Conservation (phyloP, 2,797 vertebrate species). For the Hippopotamyrus pictus region DNA sequence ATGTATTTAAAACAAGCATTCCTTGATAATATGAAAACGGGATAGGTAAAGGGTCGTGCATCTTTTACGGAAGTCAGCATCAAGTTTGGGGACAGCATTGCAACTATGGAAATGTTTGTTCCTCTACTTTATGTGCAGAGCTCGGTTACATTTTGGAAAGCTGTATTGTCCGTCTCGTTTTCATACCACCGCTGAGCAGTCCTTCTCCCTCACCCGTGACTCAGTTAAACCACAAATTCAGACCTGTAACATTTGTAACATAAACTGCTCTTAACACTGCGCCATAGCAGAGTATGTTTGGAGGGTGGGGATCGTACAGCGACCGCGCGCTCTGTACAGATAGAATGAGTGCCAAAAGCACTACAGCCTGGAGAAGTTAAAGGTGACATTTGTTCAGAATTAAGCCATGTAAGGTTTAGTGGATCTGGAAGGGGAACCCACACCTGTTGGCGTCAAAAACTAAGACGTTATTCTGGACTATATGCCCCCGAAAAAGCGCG, state of each 20-base stretch:
- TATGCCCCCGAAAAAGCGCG: conserved; percentile 14
- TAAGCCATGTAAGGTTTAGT: conserved; percentile 40
- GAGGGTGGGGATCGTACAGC: conserved; percentile 25
- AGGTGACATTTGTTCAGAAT: conserved; percentile 56
- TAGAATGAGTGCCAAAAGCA: conserved; percentile 33
- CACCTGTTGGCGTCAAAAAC: conserved; percentile 41
- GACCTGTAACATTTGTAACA: conserved; percentile 38
- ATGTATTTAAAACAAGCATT: background rate
- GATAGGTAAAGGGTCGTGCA: background rate
- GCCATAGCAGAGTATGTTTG: conserved; percentile 39
- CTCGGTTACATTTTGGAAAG: conserved; percentile 14
- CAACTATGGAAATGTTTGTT: background rate
- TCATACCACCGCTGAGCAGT: background rate
- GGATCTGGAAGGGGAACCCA: conserved; percentile 33
- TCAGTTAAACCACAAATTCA: conserved; percentile 33
- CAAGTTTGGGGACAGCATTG: background rate
- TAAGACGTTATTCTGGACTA: conserved; percentile 27
- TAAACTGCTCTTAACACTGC: conserved; percentile 38
- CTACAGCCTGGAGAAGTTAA: conserved; percentile 39
- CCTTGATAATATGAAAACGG: background rate
- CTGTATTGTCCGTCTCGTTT: conserved; percentile 31
- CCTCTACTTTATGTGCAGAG: conserved; percentile 1
- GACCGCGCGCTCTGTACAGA: conserved; percentile 28
- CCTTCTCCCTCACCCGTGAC: conserved; percentile 27
- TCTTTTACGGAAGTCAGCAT: background rate